Evolutionary conservation across 2,113 vertebrate species (phyloP), one percentile per base, ranked within the genome.

Genomic region (Anguilla japonica): DNA sequence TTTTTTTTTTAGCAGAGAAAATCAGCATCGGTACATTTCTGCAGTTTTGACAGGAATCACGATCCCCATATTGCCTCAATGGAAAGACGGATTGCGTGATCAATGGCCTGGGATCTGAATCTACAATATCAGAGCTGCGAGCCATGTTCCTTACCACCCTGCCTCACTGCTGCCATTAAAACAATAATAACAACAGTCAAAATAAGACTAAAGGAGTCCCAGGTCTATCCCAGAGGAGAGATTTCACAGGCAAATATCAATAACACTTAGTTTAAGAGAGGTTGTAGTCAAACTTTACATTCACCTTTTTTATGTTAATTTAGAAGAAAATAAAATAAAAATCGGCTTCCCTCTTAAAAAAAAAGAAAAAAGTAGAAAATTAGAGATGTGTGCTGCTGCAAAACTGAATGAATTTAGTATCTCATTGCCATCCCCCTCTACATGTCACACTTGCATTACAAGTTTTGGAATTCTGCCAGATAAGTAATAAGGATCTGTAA

Each of bases 31-130:
- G n/a, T 71, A 71, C 63, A 71, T 40, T 80, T 80, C 34, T 80
- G 79, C 39, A 80, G 13, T 80, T n/a, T 80, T 80, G 79, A 41
- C 79, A 80, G 79, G 79, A 80, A n/a, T 80, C 20, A 41, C 34
- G 20, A 41, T 80, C 34, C 39, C 39, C 41, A 40, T 41, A 80
- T 41, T 41, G 79, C 79, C 41, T 22, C 79, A 39, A 41, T 1
- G 79, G 41, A 20, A 80, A 80, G 79, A 80, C 39, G 39, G 79
- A 40, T 80, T 41, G 79, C 39, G n/a, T 80, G 79, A 41, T 80
- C 79, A 80, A 41, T 80, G 79, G 39, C 43, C 43, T 46, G 43
- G 43, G 43, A 46, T 6, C 8, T 16, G 15, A 60, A 60, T 60
- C 14, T 60, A 60, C 18, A 60, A 60, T 60, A 14, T 60, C 14